phyloP scores from a whole-genome alignment of 2,888 invertebrate species.

The Brenthis daphne region DNA sequence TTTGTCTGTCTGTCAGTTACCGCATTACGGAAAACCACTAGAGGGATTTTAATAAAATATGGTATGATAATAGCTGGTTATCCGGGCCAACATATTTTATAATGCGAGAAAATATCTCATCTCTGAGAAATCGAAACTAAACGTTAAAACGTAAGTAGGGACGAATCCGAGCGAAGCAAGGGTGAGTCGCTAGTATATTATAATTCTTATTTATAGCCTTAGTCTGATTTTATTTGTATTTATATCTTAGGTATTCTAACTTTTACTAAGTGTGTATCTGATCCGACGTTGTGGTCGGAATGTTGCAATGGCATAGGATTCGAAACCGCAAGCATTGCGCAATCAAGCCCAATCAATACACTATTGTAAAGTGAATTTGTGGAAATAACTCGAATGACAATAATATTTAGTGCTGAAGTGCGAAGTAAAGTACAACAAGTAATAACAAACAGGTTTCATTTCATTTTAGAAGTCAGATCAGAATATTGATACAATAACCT shows the following conservation, averaged over 20 bases:
- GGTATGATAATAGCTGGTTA: too few species aligned
- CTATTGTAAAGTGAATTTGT: slow-evolving; percentile 31
- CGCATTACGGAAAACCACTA: too few species aligned
- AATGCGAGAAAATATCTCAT: too few species aligned
- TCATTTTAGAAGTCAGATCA: background rate
- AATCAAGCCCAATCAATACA: slow-evolving; percentile 31
- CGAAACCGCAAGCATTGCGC: slow-evolving; percentile 28
- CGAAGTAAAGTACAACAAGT: background rate
- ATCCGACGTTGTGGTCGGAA: slow-evolving; percentile 30
- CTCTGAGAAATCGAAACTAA: too few species aligned
- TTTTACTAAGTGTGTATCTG: slow-evolving; percentile 18
- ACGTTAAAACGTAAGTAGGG: too few species aligned
- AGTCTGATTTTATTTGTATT: background rate
- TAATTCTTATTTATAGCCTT: background rate
- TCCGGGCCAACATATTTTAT: too few species aligned
- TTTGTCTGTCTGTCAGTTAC: too few species aligned
- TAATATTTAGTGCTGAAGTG: slow-evolving; percentile 23
- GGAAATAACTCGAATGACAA: slow-evolving; percentile 26
- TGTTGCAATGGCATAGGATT: slow-evolving; percentile 35
- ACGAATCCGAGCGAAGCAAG: too few species aligned
- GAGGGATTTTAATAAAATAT: too few species aligned
- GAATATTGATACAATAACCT: background rate
- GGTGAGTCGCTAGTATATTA: too few species aligned
- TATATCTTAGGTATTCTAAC: slow-evolving; percentile 1
- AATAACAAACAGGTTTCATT: slow-evolving; percentile 4